Evolutionary conservation across 1,140 invertebrate genomes (phyloP).

Genomic region (Diuraphis noxia): DNA sequence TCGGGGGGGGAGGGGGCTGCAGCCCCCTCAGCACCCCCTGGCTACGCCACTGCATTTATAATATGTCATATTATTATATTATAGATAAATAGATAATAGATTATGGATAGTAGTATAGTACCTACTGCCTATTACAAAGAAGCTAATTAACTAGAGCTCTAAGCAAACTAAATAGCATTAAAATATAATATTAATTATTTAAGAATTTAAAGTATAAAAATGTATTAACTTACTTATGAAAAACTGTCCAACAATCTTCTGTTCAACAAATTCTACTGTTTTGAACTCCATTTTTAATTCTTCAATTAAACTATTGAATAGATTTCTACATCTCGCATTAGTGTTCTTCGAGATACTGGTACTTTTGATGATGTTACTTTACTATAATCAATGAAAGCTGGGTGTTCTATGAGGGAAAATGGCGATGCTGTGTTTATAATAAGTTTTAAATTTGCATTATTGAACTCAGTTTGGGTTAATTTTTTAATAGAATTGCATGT

Average conservation of each 20-base stretch:
- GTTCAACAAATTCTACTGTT: neutral
- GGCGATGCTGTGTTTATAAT: neutral
- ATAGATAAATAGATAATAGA: too few relatives aligned
- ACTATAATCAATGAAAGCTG: neutral
- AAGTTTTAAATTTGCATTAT: constrained; percentile 5
- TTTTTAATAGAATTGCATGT: neutral
- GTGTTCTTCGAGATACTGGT: neutral
- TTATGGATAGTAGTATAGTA: neutral
- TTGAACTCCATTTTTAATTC: neutral
- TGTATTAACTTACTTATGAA: neutral
- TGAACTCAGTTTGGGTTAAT: neutral
- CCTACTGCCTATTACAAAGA: too few relatives aligned
- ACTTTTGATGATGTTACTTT: neutral
- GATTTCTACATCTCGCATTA: neutral
- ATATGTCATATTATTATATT: too few relatives aligned
- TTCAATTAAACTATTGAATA: neutral
- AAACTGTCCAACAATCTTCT: constrained; percentile 20
- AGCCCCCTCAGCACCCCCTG: too few relatives aligned
- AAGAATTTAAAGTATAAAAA: neutral
- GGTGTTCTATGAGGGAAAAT: neutral
- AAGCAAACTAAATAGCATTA: neutral
- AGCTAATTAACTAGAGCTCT: neutral
- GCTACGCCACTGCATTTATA: neutral
- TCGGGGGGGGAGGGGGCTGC: too few relatives aligned
- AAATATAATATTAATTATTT: neutral